Evolutionary conservation across 1,140 invertebrate genomes (phyloP), one percentile per base, ranked within the genome.

Genomic region (Amphibalanus amphitrite): DNA sequence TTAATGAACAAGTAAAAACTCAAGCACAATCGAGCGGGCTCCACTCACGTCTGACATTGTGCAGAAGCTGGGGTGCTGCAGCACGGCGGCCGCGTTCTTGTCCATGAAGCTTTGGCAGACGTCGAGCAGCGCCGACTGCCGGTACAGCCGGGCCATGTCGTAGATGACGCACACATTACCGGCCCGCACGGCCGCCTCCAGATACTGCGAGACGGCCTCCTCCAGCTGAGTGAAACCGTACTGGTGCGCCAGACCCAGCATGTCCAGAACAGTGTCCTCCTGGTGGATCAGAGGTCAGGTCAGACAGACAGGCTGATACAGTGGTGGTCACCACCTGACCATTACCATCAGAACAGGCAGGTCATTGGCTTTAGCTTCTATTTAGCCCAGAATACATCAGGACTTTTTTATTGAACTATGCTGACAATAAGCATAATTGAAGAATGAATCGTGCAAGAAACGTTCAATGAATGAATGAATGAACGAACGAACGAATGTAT

Each of bases 201-300:
- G 81, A 82, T 95, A 96, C 77, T 97, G 92, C 0, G 92, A 97
- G 73, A 98, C 92, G 23, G 93, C 87, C 15, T 86, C 81, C 83
- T 97, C 93, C 69, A 99, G 81, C 78, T 97, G 91, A 74, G 87
- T 85, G 83, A 98, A 97, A 47, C 93, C 93, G 83, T 96, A 98
- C 76, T 95, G 89, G 84, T 98, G 93, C 29, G 93, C 90, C 77
- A 98, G 83, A 30, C 86, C 91, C 69, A 96, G 81, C 68, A 92
- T 89, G 78, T 96, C 93, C 71, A 95, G 82, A 47, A 95, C 85
- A 64, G 89, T 85, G 74, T 95, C 92, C 79, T 95, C 91, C 84
- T 86, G 77, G 40, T 79, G 73, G 71, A 70, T 15, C n/a, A 67
- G 6, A 33, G 64, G 3, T 67, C 28, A 65, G 17, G n/a, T 69